Evolutionary conservation across 1,140 invertebrate genomes (phyloP), one percentile per base, ranked within the genome.

Genomic region (Penaeus chinensis): DNA sequence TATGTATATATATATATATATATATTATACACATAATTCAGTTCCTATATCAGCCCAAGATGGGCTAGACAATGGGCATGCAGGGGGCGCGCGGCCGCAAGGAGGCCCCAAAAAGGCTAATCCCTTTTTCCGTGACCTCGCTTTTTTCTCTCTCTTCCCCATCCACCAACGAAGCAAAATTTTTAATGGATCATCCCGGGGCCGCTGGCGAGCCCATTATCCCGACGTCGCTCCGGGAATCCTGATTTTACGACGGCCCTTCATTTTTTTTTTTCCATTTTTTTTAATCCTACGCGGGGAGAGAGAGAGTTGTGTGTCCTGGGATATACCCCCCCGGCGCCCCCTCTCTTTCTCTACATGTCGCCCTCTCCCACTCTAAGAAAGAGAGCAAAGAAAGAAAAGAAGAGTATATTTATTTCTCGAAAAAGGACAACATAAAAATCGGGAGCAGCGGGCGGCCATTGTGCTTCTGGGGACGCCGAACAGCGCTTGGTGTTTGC

Each of bases 111-210:
- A 13, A 47, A 47, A 47, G 47, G 47, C 47, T 47, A 74, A 74
- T 85, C 74, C 54, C 22, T 47, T 37, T 79, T 5, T 66, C 24
- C 63, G 47, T 62, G 76, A 60, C n/a, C 76, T 77, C 61, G 61
- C 18, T 32, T 78, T 78, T 63, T 69, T 69, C 32, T 85, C 63
- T 66, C 62, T 74, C 66, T 32, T 63, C 63, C 82, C 27, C 63
- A 66, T 78, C 84, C 77, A 85, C 61, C 62, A 54, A 79, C 77
- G 84, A 85, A 79, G 84, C 84, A 85, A 85, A 85, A 85, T 85
- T 85, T 85, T 85, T 85, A 85, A 85, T 85, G 84, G 84, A 85
- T 85, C 84, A 80, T 85, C 76, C 84, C 65, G 74, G 84, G 84
- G 61, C 37, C 32, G 76, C 77, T 66, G 76, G n/a, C 66, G 84